phyloP scores from a whole-genome alignment of 2,113 vertebrate species.

The Istiophorus platypterus region DNA sequence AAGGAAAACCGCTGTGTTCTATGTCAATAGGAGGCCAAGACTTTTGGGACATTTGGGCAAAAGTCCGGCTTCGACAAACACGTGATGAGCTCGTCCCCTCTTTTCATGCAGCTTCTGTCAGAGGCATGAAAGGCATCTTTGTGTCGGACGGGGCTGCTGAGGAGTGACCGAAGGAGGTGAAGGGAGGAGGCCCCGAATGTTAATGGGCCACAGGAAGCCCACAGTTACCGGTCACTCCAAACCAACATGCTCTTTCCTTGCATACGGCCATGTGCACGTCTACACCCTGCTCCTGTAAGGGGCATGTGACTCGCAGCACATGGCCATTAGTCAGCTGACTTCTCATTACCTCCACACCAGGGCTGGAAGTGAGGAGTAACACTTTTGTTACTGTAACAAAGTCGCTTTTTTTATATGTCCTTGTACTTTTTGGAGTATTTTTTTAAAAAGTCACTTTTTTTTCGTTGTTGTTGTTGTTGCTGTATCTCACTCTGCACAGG shows the following conservation, averaged over 20 bases:
- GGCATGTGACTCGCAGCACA: constrained; percentile 34
- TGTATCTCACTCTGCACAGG: too few relatives aligned
- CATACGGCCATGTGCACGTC: constrained; percentile 1
- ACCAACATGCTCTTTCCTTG: background rate
- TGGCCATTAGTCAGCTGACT: constrained; percentile 32
- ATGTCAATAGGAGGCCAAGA: background rate
- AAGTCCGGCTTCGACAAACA: constrained; percentile 12
- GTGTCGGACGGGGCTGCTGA: constrained; percentile 44
- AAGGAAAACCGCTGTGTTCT: background rate
- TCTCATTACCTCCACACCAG: too few relatives aligned
- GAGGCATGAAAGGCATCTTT: constrained; percentile 60
- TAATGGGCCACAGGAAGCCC: constrained; percentile 51
- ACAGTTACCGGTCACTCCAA: constrained; percentile 23
- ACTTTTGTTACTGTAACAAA: too few relatives aligned
- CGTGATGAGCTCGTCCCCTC: background rate
- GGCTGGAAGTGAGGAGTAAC: too few relatives aligned
- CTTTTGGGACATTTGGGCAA: background rate
- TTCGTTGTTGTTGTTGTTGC: too few relatives aligned
- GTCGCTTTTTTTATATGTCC: too few relatives aligned
- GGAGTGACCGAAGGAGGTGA: constrained; percentile 43
- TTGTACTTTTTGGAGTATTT: too few relatives aligned
- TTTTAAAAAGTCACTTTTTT: too few relatives aligned
- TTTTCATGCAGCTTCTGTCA: constrained; percentile 20
- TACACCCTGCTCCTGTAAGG: background rate
- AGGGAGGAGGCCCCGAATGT: constrained; percentile 40